Base-by-base conservation (phyloP, 2,797 vertebrate genomes). In the Hydrolagus colliei region DNA sequence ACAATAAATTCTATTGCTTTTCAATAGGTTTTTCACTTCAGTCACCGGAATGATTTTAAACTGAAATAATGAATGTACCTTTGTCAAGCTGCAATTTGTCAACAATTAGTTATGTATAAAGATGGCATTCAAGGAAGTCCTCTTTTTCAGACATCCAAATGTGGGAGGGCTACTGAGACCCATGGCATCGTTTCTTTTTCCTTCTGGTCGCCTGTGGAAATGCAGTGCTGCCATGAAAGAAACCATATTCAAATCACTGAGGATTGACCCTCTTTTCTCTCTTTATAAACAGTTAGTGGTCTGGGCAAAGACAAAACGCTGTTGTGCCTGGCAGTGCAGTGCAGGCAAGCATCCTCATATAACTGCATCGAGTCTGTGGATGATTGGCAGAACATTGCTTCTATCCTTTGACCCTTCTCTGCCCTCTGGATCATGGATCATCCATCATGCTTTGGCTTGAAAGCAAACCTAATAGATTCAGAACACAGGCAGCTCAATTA, bases 281-380 rank as follows among this genome's bases (percentile, higher is more conserved):
- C 63, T 84, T 84, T 84, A 84, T 84, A 84, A 84, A 84, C 79
- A 84, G 79, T 84, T 67, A 84, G 79, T 52, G 79, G 79, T 84
- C 79, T 84, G 32, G 79, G 27, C 79, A 84, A 84, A 84, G 79
- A 84, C 79, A 84, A 84, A 84, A 84, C 79, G 71, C n/a, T 35
- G 63, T 84, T 71, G 65, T 71, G 79, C 32, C 71, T 84, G 79
- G 79, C 79, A 84, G 18, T 32, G n/a, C 18, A 52, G 9, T 71
- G 65, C n/a, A 71, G 65, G 79, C 79, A 84, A 84, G 41, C 65
- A 71, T 14, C 16, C 79, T 20, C 79, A 71, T 84, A 68, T 84
- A 84, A 52, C 79, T 52, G 79, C 65, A 71, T 35, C 79, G 27
- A 5, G 16, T 52, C 65, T 12, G 27, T 67, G 52, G 79, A 6